Conservation (phyloP, 2,797 vertebrate species). For the Phylloscopus collybita region DNA sequence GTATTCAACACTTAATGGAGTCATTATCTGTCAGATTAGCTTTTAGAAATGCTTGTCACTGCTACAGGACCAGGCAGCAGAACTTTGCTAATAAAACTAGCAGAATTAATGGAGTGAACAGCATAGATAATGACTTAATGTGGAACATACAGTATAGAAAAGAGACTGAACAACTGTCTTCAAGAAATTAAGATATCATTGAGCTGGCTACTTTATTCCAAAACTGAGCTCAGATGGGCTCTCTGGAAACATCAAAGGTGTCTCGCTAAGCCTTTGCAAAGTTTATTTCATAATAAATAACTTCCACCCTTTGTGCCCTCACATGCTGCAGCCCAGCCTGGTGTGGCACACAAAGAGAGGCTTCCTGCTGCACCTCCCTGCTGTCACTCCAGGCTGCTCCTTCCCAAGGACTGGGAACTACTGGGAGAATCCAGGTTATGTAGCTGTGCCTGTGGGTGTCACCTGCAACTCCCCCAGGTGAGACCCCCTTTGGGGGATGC, state of each 20-base stretch:
- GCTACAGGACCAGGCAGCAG: slow-evolving; percentile 81
- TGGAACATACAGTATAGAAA: slow-evolving; percentile 92
- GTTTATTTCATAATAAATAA: background rate
- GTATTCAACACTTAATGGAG: slow-evolving; percentile 93
- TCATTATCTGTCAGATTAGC: slow-evolving; percentile 98
- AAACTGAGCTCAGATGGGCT: slow-evolving; percentile 46
- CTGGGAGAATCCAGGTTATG: background rate
- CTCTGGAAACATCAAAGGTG: slow-evolving; percentile 24
- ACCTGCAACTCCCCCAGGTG: background rate
- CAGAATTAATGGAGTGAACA: slow-evolving; percentile 94
- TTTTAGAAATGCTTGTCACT: slow-evolving; percentile 89
- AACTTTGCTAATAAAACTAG: slow-evolving; percentile 92
- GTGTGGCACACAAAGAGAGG: background rate
- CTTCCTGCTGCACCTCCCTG: background rate
- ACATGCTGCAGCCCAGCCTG: background rate
- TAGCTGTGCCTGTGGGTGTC: background rate
- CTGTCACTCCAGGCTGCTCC: background rate
- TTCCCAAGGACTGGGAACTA: background rate
- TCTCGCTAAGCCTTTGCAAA: background rate
- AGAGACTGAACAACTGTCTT: slow-evolving; percentile 84
- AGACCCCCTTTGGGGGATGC: background rate
- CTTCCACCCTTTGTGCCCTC: background rate
- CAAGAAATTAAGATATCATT: slow-evolving; percentile 90
- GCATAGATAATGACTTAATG: slow-evolving; percentile 96
- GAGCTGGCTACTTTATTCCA: slow-evolving; percentile 78